Conservation (phyloP, 1,140 invertebrate genomes). For the Phortica variegata region DNA sequence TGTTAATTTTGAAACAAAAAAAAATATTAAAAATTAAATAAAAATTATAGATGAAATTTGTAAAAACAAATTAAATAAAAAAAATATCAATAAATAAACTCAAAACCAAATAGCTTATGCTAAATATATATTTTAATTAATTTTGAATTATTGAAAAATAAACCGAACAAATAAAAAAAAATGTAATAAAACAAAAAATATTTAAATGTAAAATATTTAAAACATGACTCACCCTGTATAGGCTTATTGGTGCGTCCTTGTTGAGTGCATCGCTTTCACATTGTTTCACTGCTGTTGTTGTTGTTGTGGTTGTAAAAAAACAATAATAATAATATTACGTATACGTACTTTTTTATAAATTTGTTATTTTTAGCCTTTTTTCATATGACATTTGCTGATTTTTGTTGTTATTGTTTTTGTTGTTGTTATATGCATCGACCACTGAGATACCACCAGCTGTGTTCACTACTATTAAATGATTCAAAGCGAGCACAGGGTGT, state of each 20-base stretch:
- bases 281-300: not conserved
- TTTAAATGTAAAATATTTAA: slow-evolving; percentile 1
- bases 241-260: too few relatives aligned
- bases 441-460: slow-evolving; percentile 99
- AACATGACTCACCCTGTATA: slow-evolving; percentile 25
- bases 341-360: not conserved
- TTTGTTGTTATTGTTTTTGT: slow-evolving; percentile 3
- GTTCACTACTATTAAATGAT: slow-evolving; percentile 80
- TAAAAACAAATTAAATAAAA: slow-evolving; percentile 6
- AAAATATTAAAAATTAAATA: too few relatives aligned
- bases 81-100: slow-evolving; percentile 7
- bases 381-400: not conserved
- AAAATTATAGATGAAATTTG: too few relatives aligned
- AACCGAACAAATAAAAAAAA: slow-evolving; percentile 11
- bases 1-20: too few relatives aligned
- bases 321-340: too few relatives aligned
- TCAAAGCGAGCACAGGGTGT: slow-evolving; percentile 91
- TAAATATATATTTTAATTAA: slow-evolving; percentile 22
- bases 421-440: slow-evolving; percentile 42
- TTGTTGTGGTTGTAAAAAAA: not conserved
- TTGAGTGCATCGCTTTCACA: not conserved
- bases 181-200: slow-evolving; percentile 12
- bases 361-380: not conserved
- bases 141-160: slow-evolving; percentile 6
- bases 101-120: slow-evolving; percentile 18